Conservation (phyloP, 2,113 vertebrate genomes). For the Lampris megalopsis region DNA sequence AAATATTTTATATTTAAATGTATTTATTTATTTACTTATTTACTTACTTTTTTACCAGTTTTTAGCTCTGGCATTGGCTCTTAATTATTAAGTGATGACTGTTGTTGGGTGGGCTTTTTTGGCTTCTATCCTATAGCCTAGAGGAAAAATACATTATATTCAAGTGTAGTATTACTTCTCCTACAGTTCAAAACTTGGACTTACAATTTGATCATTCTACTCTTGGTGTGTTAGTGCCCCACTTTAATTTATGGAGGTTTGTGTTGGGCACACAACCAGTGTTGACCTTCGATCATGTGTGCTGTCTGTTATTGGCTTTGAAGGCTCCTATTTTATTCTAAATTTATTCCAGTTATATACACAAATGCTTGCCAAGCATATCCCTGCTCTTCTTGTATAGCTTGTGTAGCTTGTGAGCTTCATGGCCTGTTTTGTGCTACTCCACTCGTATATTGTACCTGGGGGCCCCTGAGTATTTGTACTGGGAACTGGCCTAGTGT, state of each 20-base stretch:
- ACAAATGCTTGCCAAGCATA: constrained; percentile 41
- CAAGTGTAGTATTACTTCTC: background rate
- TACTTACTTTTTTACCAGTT: background rate
- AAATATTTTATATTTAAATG: background rate
- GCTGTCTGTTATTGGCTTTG: constrained; percentile 37
- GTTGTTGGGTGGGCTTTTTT: background rate
- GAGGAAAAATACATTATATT: constrained; percentile 15
- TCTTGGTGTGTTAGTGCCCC: constrained; percentile 5
- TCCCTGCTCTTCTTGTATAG: constrained; percentile 40
- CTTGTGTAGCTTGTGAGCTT: constrained; percentile 49
- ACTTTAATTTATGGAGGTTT: constrained; percentile 32
- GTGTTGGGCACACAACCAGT: constrained; percentile 7
- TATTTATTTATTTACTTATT: constrained; percentile 10
- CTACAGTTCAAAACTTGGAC: constrained; percentile 4
- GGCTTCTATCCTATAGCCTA: constrained; percentile 6
- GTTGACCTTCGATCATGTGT: constrained; percentile 39
- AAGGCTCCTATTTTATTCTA: constrained; percentile 47
- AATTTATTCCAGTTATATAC: constrained; percentile 47
- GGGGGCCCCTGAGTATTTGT: constrained; percentile 47
- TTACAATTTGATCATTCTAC: background rate
- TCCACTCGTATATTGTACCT: background rate
- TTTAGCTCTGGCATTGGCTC: too few relatives aligned
- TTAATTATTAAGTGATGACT: too few relatives aligned
- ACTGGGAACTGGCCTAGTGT: constrained; percentile 34
- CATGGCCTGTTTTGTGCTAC: constrained; percentile 34